Evolutionary conservation across 2,113 vertebrate genomes (phyloP), one percentile per base, ranked within the genome.

Genomic region (Amazona guildingii): DNA sequence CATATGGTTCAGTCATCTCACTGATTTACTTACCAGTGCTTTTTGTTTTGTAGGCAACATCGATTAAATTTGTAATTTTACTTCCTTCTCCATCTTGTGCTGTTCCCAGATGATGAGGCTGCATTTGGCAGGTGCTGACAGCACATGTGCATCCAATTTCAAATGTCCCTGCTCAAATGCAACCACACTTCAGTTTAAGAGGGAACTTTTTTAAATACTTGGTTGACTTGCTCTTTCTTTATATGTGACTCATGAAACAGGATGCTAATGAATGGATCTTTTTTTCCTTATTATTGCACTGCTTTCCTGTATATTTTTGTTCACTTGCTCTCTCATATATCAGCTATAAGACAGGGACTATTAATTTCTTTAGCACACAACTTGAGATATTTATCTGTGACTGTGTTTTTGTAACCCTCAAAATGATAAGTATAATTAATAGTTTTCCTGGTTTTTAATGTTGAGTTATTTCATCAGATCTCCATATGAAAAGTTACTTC

Each of bases 401-500:
- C 39, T 64, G n/a, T 64, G 33, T 72, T 85, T 96, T 76, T 64
- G 35, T 84, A 82, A 44, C 23, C 35, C 29, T 91, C 48, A 93
- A 78, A 91, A 73, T 69, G 92, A 73, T 78, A 55, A 85, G 23
- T 41, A 37, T 92, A 83, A 86, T 83, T 94, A 80, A 49, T 48
- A 41, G 64, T 44, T 86, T 88, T 80, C 9, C n/a, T 88, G 18
- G 35, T 83, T 86, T 86, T 68, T 73, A 74, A 27, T 2, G 7
- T 41, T 64, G 68, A 90, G 44, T 77, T 86, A 70, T 74, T 77
- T 86, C 25, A 16, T 86, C 79, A 88, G 94, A 80, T 95, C 75
- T 90, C 63, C 41, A 51, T 18, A 39, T 72, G 54, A 88, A 83
- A 91, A 72, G 35, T 39, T 63, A 48, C 86, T 94, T 96, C 95